Evolutionary conservation across 2,797 vertebrate genomes (phyloP), one percentile per base, ranked within the genome.

Genomic region (Characodon lateralis): DNA sequence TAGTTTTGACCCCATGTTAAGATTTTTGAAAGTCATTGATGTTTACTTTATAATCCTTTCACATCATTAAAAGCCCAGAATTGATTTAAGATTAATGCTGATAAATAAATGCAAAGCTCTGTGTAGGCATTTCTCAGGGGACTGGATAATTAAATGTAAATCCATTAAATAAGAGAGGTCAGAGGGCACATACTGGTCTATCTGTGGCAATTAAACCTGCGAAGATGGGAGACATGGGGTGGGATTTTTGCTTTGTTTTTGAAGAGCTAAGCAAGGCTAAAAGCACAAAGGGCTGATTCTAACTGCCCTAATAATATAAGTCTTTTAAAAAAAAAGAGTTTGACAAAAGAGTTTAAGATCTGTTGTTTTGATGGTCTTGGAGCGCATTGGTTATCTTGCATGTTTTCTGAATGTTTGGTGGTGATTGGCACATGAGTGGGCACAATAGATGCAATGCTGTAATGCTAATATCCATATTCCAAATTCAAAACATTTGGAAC

Each of bases 161-260:
- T 85, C 91, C 74, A 78, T 93, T 94, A 89, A 90, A 91, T 84
- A 80, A 82, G 71, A 77, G 82, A 79, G 91, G 90, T 91, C 88
- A 92, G 81, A 91, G 92, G 89, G 69, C 79, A 77, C 77, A 58
- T 81, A 85, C 83, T 81, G 66, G 83, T 88, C 79, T 75, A 58
- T n/a, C 78, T 88, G 85, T 85, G 84, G 88, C 84, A 85, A 92
- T 93, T 93, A 92, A 88, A 68, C 35, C 35, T 35, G 35, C 35
- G 4, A 35, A 35, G 35, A 35, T 35, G 35, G 35, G 35, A 35
- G 72, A 83, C 76, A 53, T 14, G 46, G 78, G 79, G 79, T 78
- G 77, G 74, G 41, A 20, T 66, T 85, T 83, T 84, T 78, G 71
- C 69, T 56, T 39, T 18, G 68, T 56, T 73, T 81, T 83, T 55